Conservation (phyloP, 2,888 invertebrate genomes). For the Cancer borealis region DNA sequence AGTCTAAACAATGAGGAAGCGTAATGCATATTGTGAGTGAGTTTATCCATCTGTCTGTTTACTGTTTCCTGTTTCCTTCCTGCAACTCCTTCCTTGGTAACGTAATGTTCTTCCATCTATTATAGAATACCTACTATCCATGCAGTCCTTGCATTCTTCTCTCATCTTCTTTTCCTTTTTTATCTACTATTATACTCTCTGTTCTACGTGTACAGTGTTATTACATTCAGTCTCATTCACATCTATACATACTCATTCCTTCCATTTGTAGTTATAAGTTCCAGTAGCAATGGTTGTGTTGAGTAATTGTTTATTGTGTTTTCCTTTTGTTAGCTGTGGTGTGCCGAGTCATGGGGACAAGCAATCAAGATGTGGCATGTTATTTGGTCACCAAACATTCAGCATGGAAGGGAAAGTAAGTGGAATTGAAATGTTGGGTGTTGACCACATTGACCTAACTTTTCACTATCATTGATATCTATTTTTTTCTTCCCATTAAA, state of each 20-base stretch:
- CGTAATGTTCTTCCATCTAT: no score
- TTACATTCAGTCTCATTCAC: background rate
- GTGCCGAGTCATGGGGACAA: slow-evolving; percentile 68
- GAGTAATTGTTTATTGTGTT: background rate
- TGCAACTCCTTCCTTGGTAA: no score
- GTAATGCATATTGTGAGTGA: no score
- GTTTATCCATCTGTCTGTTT: no score
- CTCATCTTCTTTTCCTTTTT: background rate
- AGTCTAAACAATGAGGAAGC: no score
- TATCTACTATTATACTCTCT: background rate
- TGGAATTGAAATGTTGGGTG: slow-evolving; percentile 73
- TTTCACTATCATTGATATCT: background rate
- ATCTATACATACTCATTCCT: background rate
- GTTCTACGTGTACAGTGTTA: background rate
- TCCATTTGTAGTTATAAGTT: background rate
- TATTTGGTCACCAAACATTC: slow-evolving; percentile 98
- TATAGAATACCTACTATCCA: no score
- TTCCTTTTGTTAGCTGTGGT: background rate
- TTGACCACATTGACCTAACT: background rate
- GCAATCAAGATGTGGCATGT: slow-evolving; percentile 95
- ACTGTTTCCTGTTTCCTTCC: no score
- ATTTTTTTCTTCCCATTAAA: background rate
- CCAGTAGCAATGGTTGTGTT: background rate
- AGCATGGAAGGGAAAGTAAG: slow-evolving; percentile 96
- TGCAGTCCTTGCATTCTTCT: background rate